Base-by-base conservation (phyloP, 1,140 invertebrate genomes). In the Apis florea region DNA sequence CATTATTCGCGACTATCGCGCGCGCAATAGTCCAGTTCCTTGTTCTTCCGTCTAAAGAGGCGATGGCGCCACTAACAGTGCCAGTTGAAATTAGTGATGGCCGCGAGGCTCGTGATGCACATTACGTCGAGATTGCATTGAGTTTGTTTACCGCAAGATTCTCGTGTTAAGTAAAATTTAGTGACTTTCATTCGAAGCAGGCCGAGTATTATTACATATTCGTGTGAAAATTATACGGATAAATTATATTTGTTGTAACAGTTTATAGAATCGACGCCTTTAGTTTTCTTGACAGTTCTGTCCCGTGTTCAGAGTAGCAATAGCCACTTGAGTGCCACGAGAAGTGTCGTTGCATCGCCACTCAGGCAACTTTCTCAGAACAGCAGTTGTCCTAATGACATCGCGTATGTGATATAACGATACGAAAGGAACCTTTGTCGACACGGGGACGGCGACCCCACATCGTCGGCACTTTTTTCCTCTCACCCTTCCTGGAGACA, bases 31-130 rank as follows among this genome's bases (percentile, higher is more conserved):
- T 84, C 75, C 86, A 40, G 83, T 87, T 89, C 89, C 78, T 49
- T 79, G 81, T 90, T 89, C 86, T 61, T 68, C 64, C 63, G 79
- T 88, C 79, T 78, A 70, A 79, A 31, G 66, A 53, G n/a, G 56
- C 58, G 79, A 73, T 67, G 85, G 89, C 89, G 88, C 86, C 86
- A 83, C 73, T 47, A 19, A 63, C 54, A 40, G 71, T 72, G 40
- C 24, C 26, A 68, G 76, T 72, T 64, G 75, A 61, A 79, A 75
- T 82, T 88, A 91, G 89, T 91, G 87, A 91, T 91, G 90, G 90
- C 90, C 89, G 88, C 84, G 84, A 85, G 79, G 82, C 83, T 87
- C 79, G 76, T 78, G 88, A 89, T 78, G 90, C 72, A 83, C 77
- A 82, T 85, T 81, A 81, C 80, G 58, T 83, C 69, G 79, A 69